Conservation (phyloP, 2,888 invertebrate genomes). For the Trissolcus brochymenae region DNA sequence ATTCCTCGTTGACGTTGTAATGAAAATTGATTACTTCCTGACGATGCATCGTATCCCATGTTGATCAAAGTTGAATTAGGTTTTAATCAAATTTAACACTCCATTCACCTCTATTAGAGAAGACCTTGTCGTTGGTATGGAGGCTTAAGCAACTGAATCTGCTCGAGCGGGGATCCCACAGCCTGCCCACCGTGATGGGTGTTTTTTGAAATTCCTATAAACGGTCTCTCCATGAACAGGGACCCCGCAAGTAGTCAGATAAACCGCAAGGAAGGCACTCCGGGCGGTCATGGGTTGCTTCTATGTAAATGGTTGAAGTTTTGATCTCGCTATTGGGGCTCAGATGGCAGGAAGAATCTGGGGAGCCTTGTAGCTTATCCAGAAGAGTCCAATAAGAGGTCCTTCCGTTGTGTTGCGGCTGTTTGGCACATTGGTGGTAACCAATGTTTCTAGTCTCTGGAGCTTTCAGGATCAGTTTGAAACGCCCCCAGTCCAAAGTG, state of each 20-base stretch:
- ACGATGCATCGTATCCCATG: background rate
- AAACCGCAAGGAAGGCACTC: background rate
- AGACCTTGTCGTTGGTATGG: too few relatives aligned
- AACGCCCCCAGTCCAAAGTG: conserved; percentile 22
- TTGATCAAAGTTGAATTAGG: conserved; percentile 1
- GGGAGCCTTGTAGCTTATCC: too few relatives aligned
- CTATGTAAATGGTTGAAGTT: background rate
- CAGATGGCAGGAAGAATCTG: too few relatives aligned
- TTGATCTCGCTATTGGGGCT: too few relatives aligned
- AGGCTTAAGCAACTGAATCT: background rate
- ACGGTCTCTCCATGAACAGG: background rate
- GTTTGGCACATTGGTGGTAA: too few relatives aligned
- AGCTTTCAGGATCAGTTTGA: background rate
- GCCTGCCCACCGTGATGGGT: background rate
- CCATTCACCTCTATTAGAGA: too few relatives aligned
- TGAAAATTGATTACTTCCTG: background rate
- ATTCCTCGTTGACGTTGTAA: background rate
- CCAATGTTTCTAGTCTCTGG: conserved; percentile 8
- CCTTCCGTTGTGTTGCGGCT: too few relatives aligned
- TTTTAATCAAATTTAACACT: background rate
- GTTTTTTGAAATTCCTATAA: background rate
- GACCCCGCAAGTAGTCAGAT: too few relatives aligned
- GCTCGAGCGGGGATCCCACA: background rate
- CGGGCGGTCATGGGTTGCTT: background rate
- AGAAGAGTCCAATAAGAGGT: too few relatives aligned